Evolutionary conservation across 2,797 vertebrate species (phyloP).

Genomic region (Pterois miles): DNA sequence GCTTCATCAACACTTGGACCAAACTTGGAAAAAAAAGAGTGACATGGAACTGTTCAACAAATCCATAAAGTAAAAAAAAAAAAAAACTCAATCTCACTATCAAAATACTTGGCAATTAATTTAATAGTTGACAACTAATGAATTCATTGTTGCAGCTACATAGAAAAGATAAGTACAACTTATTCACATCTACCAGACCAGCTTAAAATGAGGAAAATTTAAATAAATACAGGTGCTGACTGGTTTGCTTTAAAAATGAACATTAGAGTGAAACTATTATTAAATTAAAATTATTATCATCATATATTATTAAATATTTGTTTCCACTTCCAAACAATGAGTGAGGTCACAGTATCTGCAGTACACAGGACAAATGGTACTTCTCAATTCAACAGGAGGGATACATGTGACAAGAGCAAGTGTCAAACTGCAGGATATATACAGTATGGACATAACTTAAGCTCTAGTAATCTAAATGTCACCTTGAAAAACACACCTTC

Average conservation of each 20-base stretch:
- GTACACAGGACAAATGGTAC: background rate
- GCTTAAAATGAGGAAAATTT: background rate
- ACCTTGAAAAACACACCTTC: background rate
- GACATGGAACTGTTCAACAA: too few species aligned
- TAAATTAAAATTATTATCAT: too few species aligned
- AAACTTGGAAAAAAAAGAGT: too few species aligned
- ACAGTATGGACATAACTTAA: background rate
- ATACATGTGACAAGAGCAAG: background rate
- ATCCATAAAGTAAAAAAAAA: too few species aligned
- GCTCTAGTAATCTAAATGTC: too few species aligned
- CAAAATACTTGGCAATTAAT: too few species aligned
- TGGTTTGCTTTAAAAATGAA: background rate
- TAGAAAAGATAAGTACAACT: background rate
- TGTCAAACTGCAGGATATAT: background rate
- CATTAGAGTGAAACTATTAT: background rate
- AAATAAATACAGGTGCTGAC: background rate
- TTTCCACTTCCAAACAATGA: background rate
- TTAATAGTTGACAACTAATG: too few species aligned
- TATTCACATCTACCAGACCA: background rate
- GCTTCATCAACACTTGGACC: too few species aligned
- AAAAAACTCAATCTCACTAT: too few species aligned
- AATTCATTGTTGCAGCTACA: too few species aligned
- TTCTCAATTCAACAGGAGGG: background rate
- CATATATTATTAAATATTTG: too few species aligned
- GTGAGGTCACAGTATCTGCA: background rate